Conservation (phyloP, 1,140 invertebrate genomes). For the Drosophila varians region DNA sequence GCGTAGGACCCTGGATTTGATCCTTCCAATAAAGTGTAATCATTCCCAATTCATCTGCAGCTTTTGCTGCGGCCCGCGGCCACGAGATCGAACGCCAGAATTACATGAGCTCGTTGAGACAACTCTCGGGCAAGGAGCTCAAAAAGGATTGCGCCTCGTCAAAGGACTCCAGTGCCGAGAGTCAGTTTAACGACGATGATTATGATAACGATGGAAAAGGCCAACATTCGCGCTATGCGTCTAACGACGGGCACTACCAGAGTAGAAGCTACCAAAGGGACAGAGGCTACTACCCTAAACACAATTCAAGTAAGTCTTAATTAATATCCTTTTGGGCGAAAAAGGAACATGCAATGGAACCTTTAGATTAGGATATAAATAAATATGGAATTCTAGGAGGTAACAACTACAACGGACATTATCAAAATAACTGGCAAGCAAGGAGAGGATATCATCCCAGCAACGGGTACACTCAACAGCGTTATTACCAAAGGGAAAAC, state of each 20-base stretch:
- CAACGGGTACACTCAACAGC: neutral
- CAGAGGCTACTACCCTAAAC: neutral
- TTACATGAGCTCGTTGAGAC: slow-evolving; percentile 49
- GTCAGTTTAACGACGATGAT: neutral
- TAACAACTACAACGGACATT: neutral
- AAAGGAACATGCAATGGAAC: neutral
- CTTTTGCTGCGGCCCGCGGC: slow-evolving; percentile 86
- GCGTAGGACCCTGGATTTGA: slow-evolving; percentile 68
- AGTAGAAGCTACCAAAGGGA: neutral
- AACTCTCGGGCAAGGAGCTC: neutral
- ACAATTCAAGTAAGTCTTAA: neutral
- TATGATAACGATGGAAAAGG: neutral
- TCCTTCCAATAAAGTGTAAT: neutral
- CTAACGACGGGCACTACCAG: neutral
- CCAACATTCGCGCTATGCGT: neutral
- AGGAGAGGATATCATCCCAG: neutral
- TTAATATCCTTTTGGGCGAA: neutral
- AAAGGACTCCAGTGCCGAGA: neutral
- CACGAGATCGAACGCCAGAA: slow-evolving; percentile 85
- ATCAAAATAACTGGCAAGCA: neutral
- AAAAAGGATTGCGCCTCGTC: neutral
- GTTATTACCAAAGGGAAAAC: neutral
- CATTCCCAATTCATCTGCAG: slow-evolving; percentile 81
- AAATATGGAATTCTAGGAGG: neutral
- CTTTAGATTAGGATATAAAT: neutral